Evolutionary conservation across 2,113 vertebrate genomes (phyloP).

Genomic region (Hemibagrus wyckioides): DNA sequence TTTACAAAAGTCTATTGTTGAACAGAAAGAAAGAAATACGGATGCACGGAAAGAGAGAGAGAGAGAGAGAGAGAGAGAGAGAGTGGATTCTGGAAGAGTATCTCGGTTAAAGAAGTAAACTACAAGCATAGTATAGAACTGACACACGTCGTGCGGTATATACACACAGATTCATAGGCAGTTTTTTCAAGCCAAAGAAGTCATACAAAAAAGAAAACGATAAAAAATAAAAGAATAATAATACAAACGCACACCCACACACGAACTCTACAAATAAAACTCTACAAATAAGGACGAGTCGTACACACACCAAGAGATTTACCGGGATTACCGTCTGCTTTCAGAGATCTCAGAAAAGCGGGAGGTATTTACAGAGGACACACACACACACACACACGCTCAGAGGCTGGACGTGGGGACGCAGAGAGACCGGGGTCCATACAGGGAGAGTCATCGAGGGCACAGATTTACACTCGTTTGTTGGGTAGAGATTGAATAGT

Average conservation of each 20-base stretch:
- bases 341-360: constrained; percentile 73
- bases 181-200: constrained; percentile 74
- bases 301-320: constrained; percentile 56
- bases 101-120: constrained; percentile 60
- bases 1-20: constrained; percentile 56
- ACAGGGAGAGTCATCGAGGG: constrained; percentile 62
- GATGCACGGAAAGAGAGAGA: constrained; percentile 34
- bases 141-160: constrained; percentile 70
- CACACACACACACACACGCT: constrained; percentile 74
- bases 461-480: constrained; percentile 68
- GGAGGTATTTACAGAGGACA: constrained; percentile 74
- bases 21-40: constrained; percentile 37
- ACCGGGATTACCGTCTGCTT: constrained; percentile 60
- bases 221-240: constrained; percentile 74
- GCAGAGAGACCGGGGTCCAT: constrained; percentile 71
- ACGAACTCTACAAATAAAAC: constrained; percentile 79
- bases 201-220: constrained; percentile 61
- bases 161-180: constrained; percentile 74
- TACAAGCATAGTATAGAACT: constrained; percentile 58
- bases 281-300: constrained; percentile 76
- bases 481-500: constrained; percentile 57
- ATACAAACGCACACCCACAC: constrained; percentile 65
- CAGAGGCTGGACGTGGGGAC: constrained; percentile 46
- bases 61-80: constrained; percentile 19
- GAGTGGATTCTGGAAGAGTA: constrained; percentile 44